phyloP scores from a whole-genome alignment of 2,797 vertebrate genomes.

The Lutjanus campechanus region DNA sequence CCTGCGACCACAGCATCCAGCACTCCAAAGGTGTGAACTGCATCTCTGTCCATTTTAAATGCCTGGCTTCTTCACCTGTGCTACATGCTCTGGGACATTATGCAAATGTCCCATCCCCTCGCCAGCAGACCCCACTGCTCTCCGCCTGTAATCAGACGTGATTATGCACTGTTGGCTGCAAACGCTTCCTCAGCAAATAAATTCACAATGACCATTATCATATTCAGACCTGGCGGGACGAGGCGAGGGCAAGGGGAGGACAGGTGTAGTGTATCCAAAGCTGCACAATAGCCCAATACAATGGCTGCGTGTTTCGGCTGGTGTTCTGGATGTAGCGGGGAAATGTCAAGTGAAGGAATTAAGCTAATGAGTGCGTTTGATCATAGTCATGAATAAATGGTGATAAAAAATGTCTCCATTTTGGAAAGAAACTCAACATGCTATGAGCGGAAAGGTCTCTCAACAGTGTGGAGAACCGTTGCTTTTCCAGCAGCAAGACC shows the following conservation, averaged over 20 bases:
- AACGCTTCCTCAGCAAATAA: conserved; percentile 72
- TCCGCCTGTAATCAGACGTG: conserved; percentile 67
- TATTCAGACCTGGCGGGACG: conserved; percentile 41
- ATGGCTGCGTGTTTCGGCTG: background rate
- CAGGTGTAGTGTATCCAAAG: conserved; percentile 45
- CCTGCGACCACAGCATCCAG: conserved; percentile 42
- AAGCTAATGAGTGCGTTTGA: conserved; percentile 45
- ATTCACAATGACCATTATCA: conserved; percentile 72
- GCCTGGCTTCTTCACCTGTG: conserved; percentile 74
- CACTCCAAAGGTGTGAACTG: conserved; percentile 54
- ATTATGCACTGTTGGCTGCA: conserved; percentile 72
- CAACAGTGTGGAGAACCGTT: background rate
- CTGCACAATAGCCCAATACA: conserved; percentile 11
- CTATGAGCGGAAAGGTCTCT: background rate
- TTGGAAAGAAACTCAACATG: conserved; percentile 14
- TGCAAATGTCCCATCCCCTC: conserved; percentile 68
- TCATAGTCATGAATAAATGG: conserved; percentile 29
- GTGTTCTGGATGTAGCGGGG: background rate
- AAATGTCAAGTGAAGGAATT: conserved; percentile 49
- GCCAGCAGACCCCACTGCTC: conserved; percentile 62
- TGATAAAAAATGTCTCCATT: conserved; percentile 9
- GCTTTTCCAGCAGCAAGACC: background rate
- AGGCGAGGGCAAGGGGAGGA: conserved; percentile 35
- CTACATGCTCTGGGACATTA: conserved; percentile 73
- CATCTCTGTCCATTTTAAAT: conserved; percentile 74